Conservation (phyloP, 2,888 invertebrate genomes). For the Argyra leucocephala region DNA sequence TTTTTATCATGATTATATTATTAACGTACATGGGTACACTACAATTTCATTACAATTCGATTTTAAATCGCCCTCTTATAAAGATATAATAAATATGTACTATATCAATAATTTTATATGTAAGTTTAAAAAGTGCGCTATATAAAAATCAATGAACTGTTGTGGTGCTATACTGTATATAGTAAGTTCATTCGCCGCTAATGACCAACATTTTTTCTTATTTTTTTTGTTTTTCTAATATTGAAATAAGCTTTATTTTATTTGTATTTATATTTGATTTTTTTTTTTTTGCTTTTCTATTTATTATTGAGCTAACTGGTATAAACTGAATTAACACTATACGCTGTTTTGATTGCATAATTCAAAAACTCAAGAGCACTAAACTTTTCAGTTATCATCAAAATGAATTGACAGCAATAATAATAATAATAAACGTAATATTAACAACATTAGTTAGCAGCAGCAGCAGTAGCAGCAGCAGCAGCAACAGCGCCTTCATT, state of each 20-base stretch:
- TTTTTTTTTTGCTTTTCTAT: not conserved
- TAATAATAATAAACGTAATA: no score
- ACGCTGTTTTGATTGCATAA: not conserved
- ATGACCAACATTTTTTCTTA: not conserved
- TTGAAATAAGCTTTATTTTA: not conserved
- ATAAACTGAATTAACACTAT: not conserved
- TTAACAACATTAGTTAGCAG: no score
- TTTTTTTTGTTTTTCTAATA: not conserved
- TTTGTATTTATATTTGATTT: not conserved
- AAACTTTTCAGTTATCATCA: slow-evolving; percentile 1
- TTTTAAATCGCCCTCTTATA: no score
- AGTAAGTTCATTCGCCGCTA: not conserved
- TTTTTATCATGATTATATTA: no score
- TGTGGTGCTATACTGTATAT: not conserved
- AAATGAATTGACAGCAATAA: not conserved
- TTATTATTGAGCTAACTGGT: not conserved
- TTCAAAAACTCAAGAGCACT: not conserved
- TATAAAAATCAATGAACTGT: no score
- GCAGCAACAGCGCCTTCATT: not conserved
- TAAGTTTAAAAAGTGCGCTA: no score
- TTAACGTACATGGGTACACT: no score
- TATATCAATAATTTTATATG: no score
- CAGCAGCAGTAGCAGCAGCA: no score
- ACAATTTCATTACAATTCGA: no score
- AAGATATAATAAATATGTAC: no score